Conservation (phyloP, 2,888 invertebrate genomes). For the Argyresthia albistria region DNA sequence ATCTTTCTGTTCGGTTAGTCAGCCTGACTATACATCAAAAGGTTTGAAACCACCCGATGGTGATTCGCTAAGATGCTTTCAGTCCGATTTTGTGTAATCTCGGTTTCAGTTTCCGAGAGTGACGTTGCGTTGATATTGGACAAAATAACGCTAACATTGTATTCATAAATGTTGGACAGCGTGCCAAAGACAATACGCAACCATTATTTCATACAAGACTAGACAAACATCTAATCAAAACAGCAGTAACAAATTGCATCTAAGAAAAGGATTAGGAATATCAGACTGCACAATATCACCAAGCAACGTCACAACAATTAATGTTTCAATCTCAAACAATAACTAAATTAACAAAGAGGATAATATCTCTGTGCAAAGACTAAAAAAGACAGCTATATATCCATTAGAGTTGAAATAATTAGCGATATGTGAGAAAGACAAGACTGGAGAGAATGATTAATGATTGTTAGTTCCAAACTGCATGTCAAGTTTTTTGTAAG, state of each 20-base stretch:
- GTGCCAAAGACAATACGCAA: neutral
- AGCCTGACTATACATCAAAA: conserved; percentile 46
- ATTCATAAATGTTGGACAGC: neutral
- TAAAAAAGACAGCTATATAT: neutral
- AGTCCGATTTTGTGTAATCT: neutral
- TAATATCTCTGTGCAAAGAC: too few species aligned
- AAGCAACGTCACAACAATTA: conserved; percentile 2
- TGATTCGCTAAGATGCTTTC: neutral
- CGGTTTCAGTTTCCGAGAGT: too few species aligned
- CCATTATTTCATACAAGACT: neutral
- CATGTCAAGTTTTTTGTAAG: conserved; percentile 53
- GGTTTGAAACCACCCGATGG: conserved; percentile 3
- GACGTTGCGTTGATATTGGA: neutral
- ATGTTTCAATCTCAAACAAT: neutral
- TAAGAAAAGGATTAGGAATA: neutral
- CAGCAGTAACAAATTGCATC: neutral
- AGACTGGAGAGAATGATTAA: conserved; percentile 39
- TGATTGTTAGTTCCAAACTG: conserved; percentile 45
- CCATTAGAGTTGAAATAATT: neutral
- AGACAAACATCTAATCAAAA: neutral
- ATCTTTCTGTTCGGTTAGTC: conserved; percentile 68
- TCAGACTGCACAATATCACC: neutral
- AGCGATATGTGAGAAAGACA: neutral
- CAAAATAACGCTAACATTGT: neutral
- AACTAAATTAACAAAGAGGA: neutral